These are phyloP conservation scores for Tipula lateralis DNA, from an alignment of 2,888 invertebrate species.

Conservation along the genomic window DNA sequence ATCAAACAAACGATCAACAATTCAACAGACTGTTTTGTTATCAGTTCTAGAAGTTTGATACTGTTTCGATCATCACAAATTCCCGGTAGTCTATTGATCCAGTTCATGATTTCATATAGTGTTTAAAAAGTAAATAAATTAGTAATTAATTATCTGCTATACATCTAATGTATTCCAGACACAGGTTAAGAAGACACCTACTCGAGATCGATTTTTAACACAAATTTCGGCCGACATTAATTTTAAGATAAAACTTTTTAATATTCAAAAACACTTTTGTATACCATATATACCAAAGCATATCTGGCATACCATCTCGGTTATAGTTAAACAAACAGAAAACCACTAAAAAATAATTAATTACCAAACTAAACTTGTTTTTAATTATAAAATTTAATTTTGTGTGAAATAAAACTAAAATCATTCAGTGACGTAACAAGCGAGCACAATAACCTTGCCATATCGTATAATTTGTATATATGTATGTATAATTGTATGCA, in stretches of 20 bases:
- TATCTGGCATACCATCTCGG: not conserved
- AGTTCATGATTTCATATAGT: no score
- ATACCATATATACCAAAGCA: not conserved
- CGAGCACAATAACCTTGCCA: not conserved
- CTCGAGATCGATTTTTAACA: not conserved
- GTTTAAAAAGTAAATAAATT: no score
- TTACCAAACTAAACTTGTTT: not conserved
- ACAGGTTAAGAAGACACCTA: not conserved
- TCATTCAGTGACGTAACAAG: not conserved
- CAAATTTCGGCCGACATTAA: not conserved
- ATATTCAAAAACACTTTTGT: not conserved
- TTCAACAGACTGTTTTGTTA: no score
- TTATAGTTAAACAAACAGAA: not conserved
- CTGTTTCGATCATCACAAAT: no score
- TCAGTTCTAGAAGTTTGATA: no score
- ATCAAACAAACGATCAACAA: no score
- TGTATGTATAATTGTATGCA: not conserved
- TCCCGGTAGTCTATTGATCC: no score
- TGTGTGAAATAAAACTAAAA: not conserved
- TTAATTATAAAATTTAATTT: constrained; percentile 8
- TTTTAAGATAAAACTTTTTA: not conserved
- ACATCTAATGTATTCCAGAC: not conserved
- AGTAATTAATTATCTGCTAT: no score
- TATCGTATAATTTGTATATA: not conserved
- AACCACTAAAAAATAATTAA: constrained; percentile 6